Evolutionary conservation across 2,113 vertebrate genomes (phyloP), one percentile per base, ranked within the genome.

Genomic region (Galeopterus variegatus): DNA sequence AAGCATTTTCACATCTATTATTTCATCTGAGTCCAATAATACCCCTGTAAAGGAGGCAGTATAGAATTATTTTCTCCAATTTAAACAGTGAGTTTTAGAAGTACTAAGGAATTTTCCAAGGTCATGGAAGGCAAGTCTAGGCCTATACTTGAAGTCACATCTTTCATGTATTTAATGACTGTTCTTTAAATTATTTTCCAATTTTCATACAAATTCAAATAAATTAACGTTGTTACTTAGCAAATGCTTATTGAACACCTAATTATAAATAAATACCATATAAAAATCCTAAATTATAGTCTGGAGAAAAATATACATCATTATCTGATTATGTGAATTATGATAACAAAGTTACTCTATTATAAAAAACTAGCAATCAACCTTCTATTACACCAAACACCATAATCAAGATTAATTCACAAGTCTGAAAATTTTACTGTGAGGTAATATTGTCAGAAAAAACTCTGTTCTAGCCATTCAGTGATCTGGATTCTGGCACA

Each of bases 121-220:
- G 26, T 85, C 76, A 96, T 17, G 60, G 31, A 84, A 97, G n/a
- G 36, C 45, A 93, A 87, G 28, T 95, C 26, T 95, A 92, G 88
- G 58, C 45, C 50, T 33, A 64, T n/a, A 89, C 11, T 70, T 82
- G 48, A 92, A 92, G 56, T 45, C 19, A 82, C 15, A 65, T 36
- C 33, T 87, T 80, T 56, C n/a, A 67, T 75, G 87, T 70, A 70
- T 69, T 96, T 45, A 67, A 91, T 64, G 36, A 76, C 21, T 70
- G 15, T 92, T 81, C 28, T 85, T 76, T 86, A 89, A 81, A 88
- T 81, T 93, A 83, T 92, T 19, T 77, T 50, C 33, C 33, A 50
- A 72, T 85, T 93, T 96, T 89, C 92, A 85, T 45, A 79, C 3
- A 82, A 19, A 89, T 45, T 64, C 82, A 93, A 90, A 52, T 80